Conservation (phyloP, 2,797 vertebrate genomes). For the Vespertilio murinus region DNA sequence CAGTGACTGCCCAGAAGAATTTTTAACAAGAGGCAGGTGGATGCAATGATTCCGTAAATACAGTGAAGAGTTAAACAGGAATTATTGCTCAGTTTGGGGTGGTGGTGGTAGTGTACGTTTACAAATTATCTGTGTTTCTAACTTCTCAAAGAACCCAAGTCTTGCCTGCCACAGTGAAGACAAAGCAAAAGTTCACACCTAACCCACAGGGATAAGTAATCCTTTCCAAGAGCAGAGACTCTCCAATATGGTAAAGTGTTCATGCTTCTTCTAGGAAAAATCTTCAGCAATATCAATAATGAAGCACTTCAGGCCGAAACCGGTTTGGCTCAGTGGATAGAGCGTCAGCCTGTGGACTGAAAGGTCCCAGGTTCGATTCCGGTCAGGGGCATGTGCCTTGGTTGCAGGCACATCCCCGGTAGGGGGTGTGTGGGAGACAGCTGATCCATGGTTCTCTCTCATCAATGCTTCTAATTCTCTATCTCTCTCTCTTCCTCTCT, state of each 20-base stretch:
- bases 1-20: not conserved
- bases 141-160: not conserved
- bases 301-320: too few relatives aligned
- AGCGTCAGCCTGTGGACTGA: too few relatives aligned
- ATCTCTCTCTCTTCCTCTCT: too few relatives aligned
- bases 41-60: not conserved
- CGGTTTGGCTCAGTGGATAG: too few relatives aligned
- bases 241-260: not conserved
- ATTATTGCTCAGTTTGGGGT: too few relatives aligned
- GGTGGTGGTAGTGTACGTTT: not conserved
- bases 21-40: not conserved
- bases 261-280: not conserved
- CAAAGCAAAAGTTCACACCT: not conserved
- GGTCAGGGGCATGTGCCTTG: too few relatives aligned
- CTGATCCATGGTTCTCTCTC: too few relatives aligned
- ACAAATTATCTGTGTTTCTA: not conserved
- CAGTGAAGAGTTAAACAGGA: not conserved
- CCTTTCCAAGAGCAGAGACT: not conserved
- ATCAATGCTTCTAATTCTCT: too few relatives aligned
- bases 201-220: not conserved
- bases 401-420: too few relatives aligned
- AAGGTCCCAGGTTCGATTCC: too few relatives aligned
- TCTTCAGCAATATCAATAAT: not conserved
- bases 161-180: not conserved
- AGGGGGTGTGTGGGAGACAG: too few relatives aligned